Percentiles rank a stretch among this genome's conserved stretches.
Conservation (phyloP, 2,797 vertebrate genomes). For the Lithobates pipiens region DNA sequence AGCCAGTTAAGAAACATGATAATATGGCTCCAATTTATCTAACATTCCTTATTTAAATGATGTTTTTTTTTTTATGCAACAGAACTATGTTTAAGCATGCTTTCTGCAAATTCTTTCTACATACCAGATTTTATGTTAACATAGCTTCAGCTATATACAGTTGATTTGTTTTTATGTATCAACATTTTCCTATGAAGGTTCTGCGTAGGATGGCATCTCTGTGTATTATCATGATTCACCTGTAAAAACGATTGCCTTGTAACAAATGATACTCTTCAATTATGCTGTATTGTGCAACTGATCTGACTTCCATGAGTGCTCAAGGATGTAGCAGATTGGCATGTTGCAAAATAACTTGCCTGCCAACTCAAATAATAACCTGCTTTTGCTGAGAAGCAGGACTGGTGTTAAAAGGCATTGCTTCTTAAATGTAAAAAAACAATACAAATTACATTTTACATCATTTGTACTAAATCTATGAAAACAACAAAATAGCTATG, state of each 20-base stretch:
- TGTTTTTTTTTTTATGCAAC: neutral
- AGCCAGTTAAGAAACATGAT: neutral
- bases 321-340: neutral
- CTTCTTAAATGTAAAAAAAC: too few species aligned
- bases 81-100: neutral
- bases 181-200: neutral
- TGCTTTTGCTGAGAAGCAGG: too few species aligned
- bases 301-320: neutral
- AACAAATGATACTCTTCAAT: neutral
- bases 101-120: neutral
- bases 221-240: neutral
- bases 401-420: too few species aligned
- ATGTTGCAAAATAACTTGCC: too few species aligned
- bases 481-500: too few species aligned
- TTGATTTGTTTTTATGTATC: neutral
- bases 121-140: neutral
- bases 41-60: neutral
- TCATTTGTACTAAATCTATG: too few species aligned
- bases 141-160: neutral
- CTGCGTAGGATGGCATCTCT: neutral
- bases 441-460: too few species aligned
- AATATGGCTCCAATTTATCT: neutral
- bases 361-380: too few species aligned
- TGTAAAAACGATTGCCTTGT: neutral
- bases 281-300: neutral